These are phyloP conservation scores for Pygoscelis adeliae DNA, from an alignment of 2,113 vertebrate species.

Conservation along the genomic window DNA sequence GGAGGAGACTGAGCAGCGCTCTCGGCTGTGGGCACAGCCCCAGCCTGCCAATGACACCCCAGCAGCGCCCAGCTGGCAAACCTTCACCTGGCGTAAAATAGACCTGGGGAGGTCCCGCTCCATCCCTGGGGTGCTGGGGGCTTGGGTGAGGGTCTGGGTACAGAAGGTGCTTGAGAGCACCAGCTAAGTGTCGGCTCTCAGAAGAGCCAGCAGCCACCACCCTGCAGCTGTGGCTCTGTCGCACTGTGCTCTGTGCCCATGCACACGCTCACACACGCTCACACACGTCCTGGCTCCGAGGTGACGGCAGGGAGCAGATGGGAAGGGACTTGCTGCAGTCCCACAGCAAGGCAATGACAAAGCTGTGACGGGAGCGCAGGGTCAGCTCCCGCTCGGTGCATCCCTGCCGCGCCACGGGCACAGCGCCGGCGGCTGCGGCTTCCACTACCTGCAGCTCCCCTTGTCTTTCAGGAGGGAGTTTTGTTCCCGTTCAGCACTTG, in stretches of 20 bases:
- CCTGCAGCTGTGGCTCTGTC: not conserved
- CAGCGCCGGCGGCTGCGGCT: not conserved
- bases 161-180: not conserved
- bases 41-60: not conserved
- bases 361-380: not conserved
- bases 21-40: not conserved
- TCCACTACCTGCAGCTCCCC: not conserved
- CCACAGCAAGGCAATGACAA: not conserved
- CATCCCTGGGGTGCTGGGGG: not conserved
- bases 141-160: not conserved
- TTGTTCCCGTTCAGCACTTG: not conserved
- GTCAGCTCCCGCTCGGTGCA: not conserved
- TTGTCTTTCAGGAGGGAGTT: not conserved
- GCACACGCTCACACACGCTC: not conserved
- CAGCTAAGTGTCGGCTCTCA: not conserved
- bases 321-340: constrained; percentile 53
- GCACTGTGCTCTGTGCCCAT: not conserved
- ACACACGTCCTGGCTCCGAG: not conserved
- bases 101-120: accelerated
- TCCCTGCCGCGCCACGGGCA: not conserved
- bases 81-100: not conserved
- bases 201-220: not conserved
- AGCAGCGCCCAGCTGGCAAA: not conserved
- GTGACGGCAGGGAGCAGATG: constrained; percentile 23
- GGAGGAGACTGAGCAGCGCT: not conserved